These are phyloP conservation scores for Iselma pallidipennis DNA, from an alignment of 2,888 invertebrate genomes.

Conservation along the genomic window DNA sequence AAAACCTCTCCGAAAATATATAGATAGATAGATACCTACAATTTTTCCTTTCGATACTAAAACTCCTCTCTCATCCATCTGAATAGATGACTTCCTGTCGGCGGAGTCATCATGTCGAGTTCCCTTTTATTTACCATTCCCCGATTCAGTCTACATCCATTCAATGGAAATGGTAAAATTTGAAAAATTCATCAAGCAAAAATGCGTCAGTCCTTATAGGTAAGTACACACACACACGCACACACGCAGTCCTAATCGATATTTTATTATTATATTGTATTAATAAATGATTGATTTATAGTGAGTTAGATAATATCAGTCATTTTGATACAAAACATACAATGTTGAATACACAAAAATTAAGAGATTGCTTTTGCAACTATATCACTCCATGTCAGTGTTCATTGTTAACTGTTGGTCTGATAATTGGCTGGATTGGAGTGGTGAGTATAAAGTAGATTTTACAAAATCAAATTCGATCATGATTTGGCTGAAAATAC, in stretches of 20 bases:
- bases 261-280: too few relatives aligned
- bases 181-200: conserved; percentile 16
- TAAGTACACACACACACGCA: too few relatives aligned
- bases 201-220: too few relatives aligned
- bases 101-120: conserved; percentile 48
- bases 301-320: too few relatives aligned
- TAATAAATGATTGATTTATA: too few relatives aligned
- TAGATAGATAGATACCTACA: conserved; percentile 16
- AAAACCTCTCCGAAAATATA: not conserved
- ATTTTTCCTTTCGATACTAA: conserved; percentile 5
- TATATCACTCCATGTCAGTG: not conserved
- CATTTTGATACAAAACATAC: too few relatives aligned
- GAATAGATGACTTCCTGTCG: conserved; percentile 50
- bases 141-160: conserved; percentile 11
- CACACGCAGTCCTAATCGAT: too few relatives aligned
- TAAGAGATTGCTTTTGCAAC: not conserved
- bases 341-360: not conserved
- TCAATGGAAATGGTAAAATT: not conserved
- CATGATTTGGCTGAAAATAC: not conserved
- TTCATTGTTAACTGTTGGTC: not conserved
- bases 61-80: conserved; percentile 34
- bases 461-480: not conserved
- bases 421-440: conserved; percentile 6
- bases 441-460: conserved; percentile 6
- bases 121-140: conserved; percentile 49